Conservation (phyloP, 1,140 invertebrate species). For the Aphidius ervi region DNA sequence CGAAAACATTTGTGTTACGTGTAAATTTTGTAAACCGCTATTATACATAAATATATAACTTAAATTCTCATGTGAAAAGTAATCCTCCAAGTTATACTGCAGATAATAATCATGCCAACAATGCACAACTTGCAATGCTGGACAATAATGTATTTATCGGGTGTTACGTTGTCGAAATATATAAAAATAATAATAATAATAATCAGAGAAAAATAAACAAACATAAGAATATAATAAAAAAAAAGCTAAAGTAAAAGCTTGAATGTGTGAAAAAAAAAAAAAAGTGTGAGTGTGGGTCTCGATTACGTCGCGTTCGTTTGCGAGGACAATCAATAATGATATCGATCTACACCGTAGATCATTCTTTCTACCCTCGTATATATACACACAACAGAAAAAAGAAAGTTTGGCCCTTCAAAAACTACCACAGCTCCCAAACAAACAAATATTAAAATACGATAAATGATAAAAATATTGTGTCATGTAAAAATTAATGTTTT, state of each 20-base stretch:
- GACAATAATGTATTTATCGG: slow-evolving; percentile 16
- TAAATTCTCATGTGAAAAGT: slow-evolving; percentile 4
- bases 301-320: slow-evolving; percentile 2
- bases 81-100: slow-evolving; percentile 3
- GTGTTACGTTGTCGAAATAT: slow-evolving; percentile 1
- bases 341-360: slow-evolving; percentile 12
- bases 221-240: background rate
- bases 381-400: background rate
- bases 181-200: background rate
- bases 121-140: background rate
- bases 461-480: too few relatives aligned
- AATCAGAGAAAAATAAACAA: background rate
- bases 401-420: background rate
- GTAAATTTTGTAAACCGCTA: slow-evolving; percentile 6
- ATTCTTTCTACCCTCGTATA: slow-evolving; percentile 12
- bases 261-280: slow-evolving; percentile 12
- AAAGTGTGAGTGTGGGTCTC: slow-evolving; percentile 8
- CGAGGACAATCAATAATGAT: slow-evolving; percentile 15
- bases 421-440: too few relatives aligned
- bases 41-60: too few relatives aligned
- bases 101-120: slow-evolving; percentile 15
- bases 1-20: slow-evolving; percentile 4
- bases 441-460: too few relatives aligned
- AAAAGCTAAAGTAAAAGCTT: background rate
- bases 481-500: too few relatives aligned